phyloP scores from a whole-genome alignment of 2,797 vertebrate genomes.

The Capromys pilorides region DNA sequence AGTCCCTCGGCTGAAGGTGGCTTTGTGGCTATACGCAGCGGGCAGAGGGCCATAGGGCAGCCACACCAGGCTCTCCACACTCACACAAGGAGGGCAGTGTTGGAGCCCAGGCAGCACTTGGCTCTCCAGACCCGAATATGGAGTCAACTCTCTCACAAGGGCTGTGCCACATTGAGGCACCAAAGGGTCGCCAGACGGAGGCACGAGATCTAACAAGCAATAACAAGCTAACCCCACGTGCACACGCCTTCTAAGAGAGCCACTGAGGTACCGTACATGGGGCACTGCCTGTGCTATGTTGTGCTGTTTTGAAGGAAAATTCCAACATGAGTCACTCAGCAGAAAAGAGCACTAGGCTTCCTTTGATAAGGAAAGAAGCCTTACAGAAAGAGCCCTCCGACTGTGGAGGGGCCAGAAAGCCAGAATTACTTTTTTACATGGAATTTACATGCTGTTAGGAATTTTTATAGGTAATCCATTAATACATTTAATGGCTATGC shows the following conservation, averaged over 20 bases:
- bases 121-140: neutral
- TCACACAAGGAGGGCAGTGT: neutral
- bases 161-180: neutral
- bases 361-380: neutral
- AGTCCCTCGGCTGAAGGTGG: neutral
- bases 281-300: neutral
- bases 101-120: neutral
- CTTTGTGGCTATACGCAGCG: neutral
- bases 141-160: neutral
- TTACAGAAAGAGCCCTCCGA: neutral
- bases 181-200: neutral
- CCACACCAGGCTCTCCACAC: neutral
- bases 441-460: neutral
- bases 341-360: neutral
- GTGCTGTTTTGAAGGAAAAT: slow-evolving; percentile 49
- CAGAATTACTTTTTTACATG: slow-evolving; percentile 24
- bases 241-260: neutral
- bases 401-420: neutral
- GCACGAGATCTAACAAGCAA: neutral
- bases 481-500: neutral
- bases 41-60: neutral
- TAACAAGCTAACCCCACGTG: neutral
- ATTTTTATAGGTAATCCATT: slow-evolving; percentile 13
- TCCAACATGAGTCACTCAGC: slow-evolving; percentile 28
- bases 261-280: neutral